Evolutionary conservation across 2,797 vertebrate species (phyloP).

Genomic region (Taeniopygia guttata): DNA sequence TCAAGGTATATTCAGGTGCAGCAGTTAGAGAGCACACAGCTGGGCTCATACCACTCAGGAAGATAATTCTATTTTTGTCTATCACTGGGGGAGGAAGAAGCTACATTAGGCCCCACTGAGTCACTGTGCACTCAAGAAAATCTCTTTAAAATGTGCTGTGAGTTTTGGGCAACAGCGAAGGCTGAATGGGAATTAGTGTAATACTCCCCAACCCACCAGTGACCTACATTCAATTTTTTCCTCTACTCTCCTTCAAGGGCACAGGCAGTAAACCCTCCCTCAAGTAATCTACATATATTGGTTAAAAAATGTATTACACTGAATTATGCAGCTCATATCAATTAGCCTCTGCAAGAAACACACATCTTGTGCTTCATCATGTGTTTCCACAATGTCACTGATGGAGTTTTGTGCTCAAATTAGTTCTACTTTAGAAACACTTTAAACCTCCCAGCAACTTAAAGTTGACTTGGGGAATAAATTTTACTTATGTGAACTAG

Average conservation of each 20-base stretch:
- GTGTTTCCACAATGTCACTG: neutral
- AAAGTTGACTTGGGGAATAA: neutral
- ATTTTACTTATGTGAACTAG: neutral
- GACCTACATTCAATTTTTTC: neutral
- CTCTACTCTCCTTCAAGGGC: neutral
- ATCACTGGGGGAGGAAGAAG: neutral
- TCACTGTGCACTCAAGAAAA: neutral
- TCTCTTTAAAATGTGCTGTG: neutral
- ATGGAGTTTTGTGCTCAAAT: neutral
- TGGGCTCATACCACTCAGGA: neutral
- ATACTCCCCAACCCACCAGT: neutral
- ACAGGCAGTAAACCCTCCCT: neutral
- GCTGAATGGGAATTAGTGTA: neutral
- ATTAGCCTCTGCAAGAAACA: neutral
- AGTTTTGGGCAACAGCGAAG: neutral
- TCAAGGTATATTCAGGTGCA: neutral
- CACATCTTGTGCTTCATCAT: neutral
- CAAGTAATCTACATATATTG: neutral
- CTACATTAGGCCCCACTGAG: neutral
- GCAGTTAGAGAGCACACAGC: neutral
- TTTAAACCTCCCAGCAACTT: neutral
- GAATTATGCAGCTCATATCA: neutral
- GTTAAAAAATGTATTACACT: neutral
- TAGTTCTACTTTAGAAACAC: neutral
- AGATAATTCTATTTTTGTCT: neutral